Evolutionary conservation across 2,888 invertebrate species (phyloP), one percentile per base, ranked within the genome.

Genomic region (Drosophila leonis): DNA sequence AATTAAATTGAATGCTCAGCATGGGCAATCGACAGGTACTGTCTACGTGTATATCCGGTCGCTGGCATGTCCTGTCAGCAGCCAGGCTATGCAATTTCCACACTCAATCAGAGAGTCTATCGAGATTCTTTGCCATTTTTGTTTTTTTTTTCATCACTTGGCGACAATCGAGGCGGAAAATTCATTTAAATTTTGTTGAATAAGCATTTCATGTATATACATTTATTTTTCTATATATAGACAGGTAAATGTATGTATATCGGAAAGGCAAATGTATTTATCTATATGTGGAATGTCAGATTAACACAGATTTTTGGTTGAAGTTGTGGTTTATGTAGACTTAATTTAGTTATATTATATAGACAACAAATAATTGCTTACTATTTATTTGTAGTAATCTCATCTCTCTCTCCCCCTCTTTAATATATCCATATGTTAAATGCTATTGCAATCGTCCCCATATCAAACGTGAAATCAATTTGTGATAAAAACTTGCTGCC

Each of bases 51-150:
- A 39, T 51, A 41, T 75, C 61, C 65, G 65, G 35, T 65, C 12
- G 18, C 48, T 8, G 42, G 57, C 57, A 62, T 72, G 35, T 77
- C 78, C 66, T 77, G 59, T 33, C 52, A 54, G 27, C 52, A 51
- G 20, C 44, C 55, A 48, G 49, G 37, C 52, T 55, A 41, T 68
- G 41, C 51, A 60, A 56, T 72, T 60, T 39, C 59, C 48, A 51
- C 42, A 39, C 33, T 27, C 56, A 61, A 61, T 65, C 73, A 59
- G 51, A 46, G 42, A 13, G 24, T 15, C 18, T 33, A 44, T 51
- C 8, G 56, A 56, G 37, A 49, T 49, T 18, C 49, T 49, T 8
- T 15, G 20, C 13, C 13, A 29, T 55, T 55, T 55, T 15, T 42
- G 24, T 24, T 55, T 41, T 15, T 42, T 15, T 27, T 48, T 60